Evolutionary conservation across 2,888 invertebrate species (phyloP), one percentile per base, ranked within the genome.

Genomic region (Lycia hirtaria): DNA sequence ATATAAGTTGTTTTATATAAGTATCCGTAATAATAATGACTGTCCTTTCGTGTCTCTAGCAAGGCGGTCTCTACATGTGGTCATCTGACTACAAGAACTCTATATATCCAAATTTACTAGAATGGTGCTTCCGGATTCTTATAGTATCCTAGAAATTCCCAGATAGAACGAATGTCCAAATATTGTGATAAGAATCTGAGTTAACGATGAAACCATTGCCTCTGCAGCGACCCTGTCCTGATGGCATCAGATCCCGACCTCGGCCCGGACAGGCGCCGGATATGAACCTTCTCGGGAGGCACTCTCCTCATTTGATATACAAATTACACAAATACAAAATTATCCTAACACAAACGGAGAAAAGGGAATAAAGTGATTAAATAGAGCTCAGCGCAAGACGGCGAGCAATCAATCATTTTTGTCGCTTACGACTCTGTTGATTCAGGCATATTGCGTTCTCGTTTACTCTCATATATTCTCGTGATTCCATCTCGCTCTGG

Each of bases 331-430:
- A 89, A 90, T 90, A 90, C 88, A 84, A 92, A 91, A 91, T 92
- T 87, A 92, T 91, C 87, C 87, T 83, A 86, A 88, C 87, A 87
- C 88, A 92, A 92, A 92, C 89, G 90, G 85, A 91, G 91, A 92
- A 92, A 92, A 92, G 92, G 92, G 92, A 92, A 92, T 92, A 90
- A 91, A 93, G 92, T 92, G 92, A 93, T 93, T 92, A 93, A 92
- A 93, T 89, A 92, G 90, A 92, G 92, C 90, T 92, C 92, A 92
- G 84, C 85, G 80, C 86, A 90, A 90, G 92, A 91, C 88, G 85
- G 88, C 87, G 85, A 84, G 92, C 85, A 87, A 93, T 93, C 92
- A 92, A 93, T 93, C 92, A 92, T 92, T 88, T 88, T 88, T 86
- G 92, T 86, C 88, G 90, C 90, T 88, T 90, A 88, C 79, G 85